Percentiles rank a stretch among this genome's conserved stretches.
Conservation (phyloP, 2,888 invertebrate species). For the Mimachlamys varia region DNA sequence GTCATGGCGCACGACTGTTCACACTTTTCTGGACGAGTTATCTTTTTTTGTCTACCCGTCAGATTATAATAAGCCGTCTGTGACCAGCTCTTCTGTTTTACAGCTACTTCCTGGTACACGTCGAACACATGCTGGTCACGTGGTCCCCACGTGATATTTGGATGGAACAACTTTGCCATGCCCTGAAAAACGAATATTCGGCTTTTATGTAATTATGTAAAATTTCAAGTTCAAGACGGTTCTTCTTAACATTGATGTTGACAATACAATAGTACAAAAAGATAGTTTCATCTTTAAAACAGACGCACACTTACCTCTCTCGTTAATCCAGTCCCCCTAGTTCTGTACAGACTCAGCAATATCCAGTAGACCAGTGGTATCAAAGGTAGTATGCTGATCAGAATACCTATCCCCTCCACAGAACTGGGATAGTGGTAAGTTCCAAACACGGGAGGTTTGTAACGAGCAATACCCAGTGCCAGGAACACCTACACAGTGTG, state of each 20-base stretch:
- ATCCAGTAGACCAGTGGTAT: neutral
- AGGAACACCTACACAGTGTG: slow-evolving; percentile 3
- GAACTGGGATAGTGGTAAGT: neutral
- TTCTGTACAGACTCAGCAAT: neutral
- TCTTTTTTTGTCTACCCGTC: neutral
- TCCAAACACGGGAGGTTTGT: neutral
- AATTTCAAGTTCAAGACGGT: too few species aligned
- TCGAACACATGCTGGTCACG: neutral
- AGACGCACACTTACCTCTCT: neutral
- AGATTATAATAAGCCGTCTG: slow-evolving; percentile 2
- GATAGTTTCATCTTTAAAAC: too few species aligned
- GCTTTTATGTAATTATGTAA: too few species aligned
- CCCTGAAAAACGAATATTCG: neutral
- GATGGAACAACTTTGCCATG: neutral
- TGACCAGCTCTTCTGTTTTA: neutral
- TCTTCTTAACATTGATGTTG: too few species aligned
- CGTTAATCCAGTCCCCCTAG: neutral
- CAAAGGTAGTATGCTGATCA: neutral
- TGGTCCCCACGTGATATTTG: neutral
- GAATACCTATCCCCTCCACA: neutral
- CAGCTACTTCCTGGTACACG: neutral
- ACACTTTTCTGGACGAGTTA: neutral
- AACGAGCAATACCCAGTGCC: neutral
- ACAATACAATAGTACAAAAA: too few species aligned
- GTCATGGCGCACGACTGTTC: neutral